These are phyloP conservation scores for Drosophila paranaensis DNA, from an alignment of 2,888 invertebrate genomes.

Conservation along the genomic window DNA sequence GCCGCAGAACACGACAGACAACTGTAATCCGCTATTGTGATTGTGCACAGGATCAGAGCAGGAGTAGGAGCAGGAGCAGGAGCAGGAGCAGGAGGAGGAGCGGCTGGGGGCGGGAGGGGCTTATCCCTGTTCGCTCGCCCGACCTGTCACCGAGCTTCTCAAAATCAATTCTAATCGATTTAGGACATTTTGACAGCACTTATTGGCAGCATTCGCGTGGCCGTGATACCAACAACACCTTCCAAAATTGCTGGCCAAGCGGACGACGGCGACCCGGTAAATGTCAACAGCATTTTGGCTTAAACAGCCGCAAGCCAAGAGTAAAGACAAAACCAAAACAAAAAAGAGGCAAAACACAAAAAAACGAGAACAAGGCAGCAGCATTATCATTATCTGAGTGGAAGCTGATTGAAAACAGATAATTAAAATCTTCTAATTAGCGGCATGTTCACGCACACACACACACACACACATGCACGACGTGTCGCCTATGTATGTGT, in stretches of 20 bases:
- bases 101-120: slow-evolving; percentile 15
- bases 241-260: slow-evolving; percentile 31
- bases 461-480: slow-evolving; percentile 22
- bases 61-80: background rate
- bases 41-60: slow-evolving; percentile 41
- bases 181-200: slow-evolving; percentile 80
- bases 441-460: slow-evolving; percentile 79
- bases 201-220: slow-evolving; percentile 80
- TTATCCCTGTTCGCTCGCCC: slow-evolving; percentile 24
- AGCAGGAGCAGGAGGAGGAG: background rate
- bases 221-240: slow-evolving; percentile 71
- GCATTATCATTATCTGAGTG: slow-evolving; percentile 76
- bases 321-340: slow-evolving; percentile 7
- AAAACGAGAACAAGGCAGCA: slow-evolving; percentile 59
- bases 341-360: slow-evolving; percentile 3
- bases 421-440: slow-evolving; percentile 79
- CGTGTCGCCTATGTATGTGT: slow-evolving; percentile 2
- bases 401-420: slow-evolving; percentile 78
- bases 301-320: slow-evolving; percentile 46
- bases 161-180: slow-evolving; percentile 82
- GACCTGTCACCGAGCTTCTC: slow-evolving; percentile 70
- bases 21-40: slow-evolving; percentile 78
- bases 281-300: slow-evolving; percentile 74
- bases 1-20: slow-evolving; percentile 77
- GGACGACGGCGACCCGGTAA: slow-evolving; percentile 26